Evolutionary conservation across 2,113 vertebrate genomes (phyloP).

Genomic region (Ascaphus truei): DNA sequence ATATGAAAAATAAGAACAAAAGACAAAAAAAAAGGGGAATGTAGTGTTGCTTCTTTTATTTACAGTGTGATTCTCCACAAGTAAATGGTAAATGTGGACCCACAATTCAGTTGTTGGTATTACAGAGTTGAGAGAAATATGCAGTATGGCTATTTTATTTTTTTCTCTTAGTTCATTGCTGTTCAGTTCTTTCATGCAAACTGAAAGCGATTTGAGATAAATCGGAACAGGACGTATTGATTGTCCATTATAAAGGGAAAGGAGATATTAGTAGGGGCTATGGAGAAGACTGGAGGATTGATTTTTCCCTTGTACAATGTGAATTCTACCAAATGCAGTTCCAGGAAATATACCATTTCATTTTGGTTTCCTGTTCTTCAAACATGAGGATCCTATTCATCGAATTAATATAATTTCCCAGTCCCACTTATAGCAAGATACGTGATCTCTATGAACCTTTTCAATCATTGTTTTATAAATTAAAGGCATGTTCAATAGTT

Average conservation of each 20-base stretch:
- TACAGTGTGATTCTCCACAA: too few relatives aligned
- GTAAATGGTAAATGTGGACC: too few relatives aligned
- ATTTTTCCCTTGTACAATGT: background rate
- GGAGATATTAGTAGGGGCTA: background rate
- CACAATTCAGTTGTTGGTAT: too few relatives aligned
- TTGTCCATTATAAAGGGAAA: background rate
- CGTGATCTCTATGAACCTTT: too few relatives aligned
- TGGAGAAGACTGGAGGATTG: background rate
- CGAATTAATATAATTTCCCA: background rate
- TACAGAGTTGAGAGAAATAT: too few relatives aligned
- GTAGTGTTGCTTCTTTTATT: too few relatives aligned
- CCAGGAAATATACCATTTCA: conserved; percentile 11
- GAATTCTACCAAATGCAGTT: background rate
- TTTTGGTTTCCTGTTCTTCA: background rate
- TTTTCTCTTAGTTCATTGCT: background rate
- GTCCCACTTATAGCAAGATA: too few relatives aligned
- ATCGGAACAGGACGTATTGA: background rate
- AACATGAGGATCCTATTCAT: background rate
- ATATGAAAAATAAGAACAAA: too few relatives aligned
- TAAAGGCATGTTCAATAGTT: too few relatives aligned
- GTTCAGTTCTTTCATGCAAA: background rate
- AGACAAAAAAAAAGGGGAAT: too few relatives aligned
- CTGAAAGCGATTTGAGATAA: background rate
- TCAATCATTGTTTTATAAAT: too few relatives aligned
- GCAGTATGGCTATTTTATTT: too few relatives aligned